Percentiles rank a stretch among this genome's conserved stretches.
These are phyloP conservation scores for Seriola rivoliana DNA, from an alignment of 2,113 vertebrate genomes.

Conservation along the genomic window DNA sequence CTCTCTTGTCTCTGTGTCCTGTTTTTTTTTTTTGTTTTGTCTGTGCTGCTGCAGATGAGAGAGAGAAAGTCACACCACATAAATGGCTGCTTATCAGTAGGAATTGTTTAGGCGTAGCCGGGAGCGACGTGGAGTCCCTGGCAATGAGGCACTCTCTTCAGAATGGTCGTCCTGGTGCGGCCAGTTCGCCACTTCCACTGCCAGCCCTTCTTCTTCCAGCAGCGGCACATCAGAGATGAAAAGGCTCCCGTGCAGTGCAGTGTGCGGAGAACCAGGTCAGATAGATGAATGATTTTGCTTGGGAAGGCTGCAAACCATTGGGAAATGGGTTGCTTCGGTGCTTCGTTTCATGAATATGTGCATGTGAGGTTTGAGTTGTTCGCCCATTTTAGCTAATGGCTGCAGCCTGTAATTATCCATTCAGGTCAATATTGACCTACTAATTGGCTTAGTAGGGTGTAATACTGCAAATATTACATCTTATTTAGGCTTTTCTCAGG, in stretches of 20 bases:
- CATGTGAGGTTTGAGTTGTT: background rate
- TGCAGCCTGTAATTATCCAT: background rate
- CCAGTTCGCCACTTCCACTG: background rate
- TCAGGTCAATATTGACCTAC: background rate
- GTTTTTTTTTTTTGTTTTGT: background rate
- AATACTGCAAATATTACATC: too few species aligned
- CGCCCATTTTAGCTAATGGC: background rate
- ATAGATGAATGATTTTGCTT: constrained; percentile 10
- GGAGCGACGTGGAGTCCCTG: background rate
- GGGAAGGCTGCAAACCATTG: constrained; percentile 8
- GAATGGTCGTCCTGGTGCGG: background rate
- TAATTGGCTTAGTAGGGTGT: background rate
- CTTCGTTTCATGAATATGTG: background rate
- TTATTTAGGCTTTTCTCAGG: too few species aligned
- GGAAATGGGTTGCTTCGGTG: constrained; percentile 1
- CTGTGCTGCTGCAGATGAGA: too few species aligned
- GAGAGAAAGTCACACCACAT: constrained; percentile 1
- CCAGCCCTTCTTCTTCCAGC: background rate
- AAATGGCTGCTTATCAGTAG: constrained; percentile 35
- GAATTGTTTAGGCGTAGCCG: constrained; percentile 1
- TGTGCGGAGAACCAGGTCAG: background rate
- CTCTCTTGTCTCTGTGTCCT: background rate
- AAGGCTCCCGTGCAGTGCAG: background rate
- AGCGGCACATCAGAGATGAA: constrained; percentile 28
- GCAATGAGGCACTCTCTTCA: constrained; percentile 18